A percentile compares a stretch with the other conserved stretches of the same genome.
Evolutionary conservation across 2,888 invertebrate genomes (phyloP).

Genomic region (Xanthostigma xanthostigma): DNA sequence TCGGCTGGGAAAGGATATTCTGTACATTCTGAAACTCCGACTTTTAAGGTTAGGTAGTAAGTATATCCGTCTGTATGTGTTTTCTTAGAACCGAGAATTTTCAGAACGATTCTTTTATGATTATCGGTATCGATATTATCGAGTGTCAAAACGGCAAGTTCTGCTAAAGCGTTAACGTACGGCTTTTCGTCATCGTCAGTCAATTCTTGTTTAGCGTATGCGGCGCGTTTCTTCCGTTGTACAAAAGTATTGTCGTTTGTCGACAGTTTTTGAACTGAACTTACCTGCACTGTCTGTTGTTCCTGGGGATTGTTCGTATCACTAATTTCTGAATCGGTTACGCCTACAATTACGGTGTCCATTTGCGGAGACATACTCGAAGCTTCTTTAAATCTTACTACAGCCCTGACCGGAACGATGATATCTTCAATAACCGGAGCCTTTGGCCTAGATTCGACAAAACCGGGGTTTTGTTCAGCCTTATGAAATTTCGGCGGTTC

Average conservation of each 20-base stretch:
- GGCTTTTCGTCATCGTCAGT: constrained; percentile 4
- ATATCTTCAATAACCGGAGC: constrained; percentile 1
- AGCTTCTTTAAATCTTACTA: not conserved
- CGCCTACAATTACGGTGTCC: not conserved
- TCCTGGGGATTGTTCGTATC: constrained; percentile 5
- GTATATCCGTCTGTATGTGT: constrained; percentile 23
- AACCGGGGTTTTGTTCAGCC: not conserved
- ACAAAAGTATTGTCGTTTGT: too few relatives aligned
- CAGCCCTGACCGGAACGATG: constrained; percentile 3
- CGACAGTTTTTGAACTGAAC: too few relatives aligned
- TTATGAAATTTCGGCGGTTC: constrained; percentile 3
- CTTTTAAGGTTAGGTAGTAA: constrained; percentile 28
- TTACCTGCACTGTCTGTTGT: not conserved
- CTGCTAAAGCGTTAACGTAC: constrained; percentile 26
- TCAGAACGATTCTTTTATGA: constrained; percentile 29
- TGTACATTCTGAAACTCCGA: constrained; percentile 30
- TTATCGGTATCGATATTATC: constrained; percentile 35
- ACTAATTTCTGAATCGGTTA: constrained; percentile 1
- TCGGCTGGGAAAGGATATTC: constrained; percentile 14
- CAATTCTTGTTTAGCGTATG: not conserved
- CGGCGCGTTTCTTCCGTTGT: not conserved
- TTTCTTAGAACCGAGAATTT: constrained; percentile 30
- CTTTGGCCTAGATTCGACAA: not conserved
- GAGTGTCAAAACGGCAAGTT: constrained; percentile 30
- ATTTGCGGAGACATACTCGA: not conserved